Evolutionary conservation across 2,888 invertebrate species (phyloP).

Genomic region (Torymus texanus): DNA sequence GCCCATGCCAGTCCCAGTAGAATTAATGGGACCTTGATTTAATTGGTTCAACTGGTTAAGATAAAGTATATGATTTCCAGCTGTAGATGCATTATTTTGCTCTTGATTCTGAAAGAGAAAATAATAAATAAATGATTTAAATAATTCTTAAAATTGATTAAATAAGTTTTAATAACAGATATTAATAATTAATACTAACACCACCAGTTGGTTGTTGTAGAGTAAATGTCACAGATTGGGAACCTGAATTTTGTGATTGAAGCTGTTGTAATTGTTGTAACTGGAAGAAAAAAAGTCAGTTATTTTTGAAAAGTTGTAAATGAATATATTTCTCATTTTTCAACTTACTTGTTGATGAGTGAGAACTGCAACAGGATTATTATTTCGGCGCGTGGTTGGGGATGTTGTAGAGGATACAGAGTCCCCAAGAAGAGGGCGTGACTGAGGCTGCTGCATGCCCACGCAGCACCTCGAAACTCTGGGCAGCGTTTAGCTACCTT

Average conservation of each 20-base stretch:
- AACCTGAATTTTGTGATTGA: constrained; percentile 72
- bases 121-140: background rate
- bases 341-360: constrained; percentile 72
- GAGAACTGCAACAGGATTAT: constrained; percentile 72
- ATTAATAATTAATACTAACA: constrained; percentile 62
- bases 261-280: constrained; percentile 73
- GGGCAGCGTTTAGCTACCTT: constrained; percentile 74
- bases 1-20: constrained; percentile 75
- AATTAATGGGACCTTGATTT: constrained; percentile 73
- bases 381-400: constrained; percentile 73
- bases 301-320: background rate
- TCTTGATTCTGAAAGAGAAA: constrained; percentile 68
- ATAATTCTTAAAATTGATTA: too few species aligned
- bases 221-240: constrained; percentile 73
- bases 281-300: constrained; percentile 60
- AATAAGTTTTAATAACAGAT: background rate
- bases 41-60: constrained; percentile 73
- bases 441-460: constrained; percentile 76
- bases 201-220: constrained; percentile 72
- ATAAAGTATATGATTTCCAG: constrained; percentile 74
- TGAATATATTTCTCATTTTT: constrained; percentile 10
- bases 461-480: constrained; percentile 75
- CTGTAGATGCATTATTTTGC: constrained; percentile 71
- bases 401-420: constrained; percentile 75
- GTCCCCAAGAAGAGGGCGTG: constrained; percentile 76